phyloP scores from a whole-genome alignment of 2,113 vertebrate species.

The Lepisosteus osseus region DNA sequence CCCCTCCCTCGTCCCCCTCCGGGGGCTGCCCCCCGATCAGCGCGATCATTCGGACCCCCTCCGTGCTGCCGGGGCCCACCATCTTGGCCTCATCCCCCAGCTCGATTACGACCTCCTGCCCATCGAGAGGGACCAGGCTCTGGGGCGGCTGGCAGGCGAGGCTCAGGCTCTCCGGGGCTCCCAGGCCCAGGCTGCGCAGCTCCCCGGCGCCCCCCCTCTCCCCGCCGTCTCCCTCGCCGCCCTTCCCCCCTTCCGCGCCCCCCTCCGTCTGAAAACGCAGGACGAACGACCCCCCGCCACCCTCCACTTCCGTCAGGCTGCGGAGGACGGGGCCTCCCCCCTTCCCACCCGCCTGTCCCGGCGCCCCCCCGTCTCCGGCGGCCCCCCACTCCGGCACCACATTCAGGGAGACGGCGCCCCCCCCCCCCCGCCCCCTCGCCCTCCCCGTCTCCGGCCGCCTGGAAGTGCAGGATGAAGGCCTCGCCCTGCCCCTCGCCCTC shows the following conservation, averaged over 20 bases:
- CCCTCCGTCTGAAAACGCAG: conserved; percentile 33
- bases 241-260: background rate
- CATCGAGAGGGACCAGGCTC: conserved; percentile 55
- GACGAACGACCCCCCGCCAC: background rate
- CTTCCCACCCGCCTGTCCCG: too few relatives aligned
- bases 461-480: too few relatives aligned
- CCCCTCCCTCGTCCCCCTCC: conserved; percentile 24
- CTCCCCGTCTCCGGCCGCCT: conserved; percentile 35
- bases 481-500: too few relatives aligned
- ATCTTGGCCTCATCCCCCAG: background rate
- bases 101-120: conserved; percentile 58
- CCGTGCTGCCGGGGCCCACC: background rate
- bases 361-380: too few relatives aligned
- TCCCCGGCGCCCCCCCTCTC: conserved; percentile 36
- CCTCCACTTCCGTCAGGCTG: background rate
- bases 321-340: too few relatives aligned
- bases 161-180: conserved; percentile 44
- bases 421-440: conserved; percentile 32
- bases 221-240: conserved; percentile 26
- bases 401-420: too few relatives aligned
- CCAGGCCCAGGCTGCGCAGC: conserved; percentile 35
- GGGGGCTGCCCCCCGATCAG: conserved; percentile 41
- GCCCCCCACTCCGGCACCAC: too few relatives aligned
- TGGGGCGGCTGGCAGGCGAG: conserved; percentile 57
- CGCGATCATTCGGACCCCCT: conserved; percentile 66